These are phyloP conservation scores for Leucoma salicis DNA, from an alignment of 2,888 invertebrate genomes.

Conservation along the genomic window DNA sequence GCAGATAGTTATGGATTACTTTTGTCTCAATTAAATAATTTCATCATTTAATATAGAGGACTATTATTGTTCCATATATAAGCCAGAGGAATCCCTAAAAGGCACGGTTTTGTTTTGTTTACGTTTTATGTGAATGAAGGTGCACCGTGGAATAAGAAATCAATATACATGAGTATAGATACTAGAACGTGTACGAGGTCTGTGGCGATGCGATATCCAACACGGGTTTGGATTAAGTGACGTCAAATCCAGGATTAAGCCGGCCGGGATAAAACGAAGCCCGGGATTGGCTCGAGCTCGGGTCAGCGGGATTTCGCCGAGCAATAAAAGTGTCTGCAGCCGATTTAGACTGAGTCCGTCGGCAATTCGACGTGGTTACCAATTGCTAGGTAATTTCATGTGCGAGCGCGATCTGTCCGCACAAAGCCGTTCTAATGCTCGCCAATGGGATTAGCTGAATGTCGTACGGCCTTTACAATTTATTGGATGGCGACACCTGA, in stretches of 20 bases:
- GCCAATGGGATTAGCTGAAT: slow-evolving; percentile 79
- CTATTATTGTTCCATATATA: slow-evolving; percentile 36
- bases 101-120: slow-evolving; percentile 49
- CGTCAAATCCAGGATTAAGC: slow-evolving; percentile 82
- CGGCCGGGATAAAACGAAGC: slow-evolving; percentile 72
- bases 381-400: slow-evolving; percentile 81
- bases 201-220: slow-evolving; percentile 84
- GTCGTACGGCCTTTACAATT: slow-evolving; percentile 72
- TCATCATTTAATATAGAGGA: slow-evolving; percentile 59
- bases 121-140: slow-evolving; percentile 51
- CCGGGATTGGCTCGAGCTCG: slow-evolving; percentile 69
- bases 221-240: slow-evolving; percentile 85
- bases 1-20: slow-evolving; percentile 71
- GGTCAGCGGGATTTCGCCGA: slow-evolving; percentile 78
- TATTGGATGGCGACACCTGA: slow-evolving; percentile 66
- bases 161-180: slow-evolving; percentile 62
- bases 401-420: slow-evolving; percentile 78
- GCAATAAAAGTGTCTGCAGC: slow-evolving; percentile 84
- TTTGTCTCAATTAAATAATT: slow-evolving; percentile 69
- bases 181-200: slow-evolving; percentile 66
- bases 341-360: slow-evolving; percentile 79
- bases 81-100: slow-evolving; percentile 49
- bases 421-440: slow-evolving; percentile 78
- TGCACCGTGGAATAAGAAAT: slow-evolving; percentile 63
- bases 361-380: slow-evolving; percentile 76